Base-by-base conservation (phyloP, 2,113 vertebrate genomes). In the Oreochromis niloticus region DNA sequence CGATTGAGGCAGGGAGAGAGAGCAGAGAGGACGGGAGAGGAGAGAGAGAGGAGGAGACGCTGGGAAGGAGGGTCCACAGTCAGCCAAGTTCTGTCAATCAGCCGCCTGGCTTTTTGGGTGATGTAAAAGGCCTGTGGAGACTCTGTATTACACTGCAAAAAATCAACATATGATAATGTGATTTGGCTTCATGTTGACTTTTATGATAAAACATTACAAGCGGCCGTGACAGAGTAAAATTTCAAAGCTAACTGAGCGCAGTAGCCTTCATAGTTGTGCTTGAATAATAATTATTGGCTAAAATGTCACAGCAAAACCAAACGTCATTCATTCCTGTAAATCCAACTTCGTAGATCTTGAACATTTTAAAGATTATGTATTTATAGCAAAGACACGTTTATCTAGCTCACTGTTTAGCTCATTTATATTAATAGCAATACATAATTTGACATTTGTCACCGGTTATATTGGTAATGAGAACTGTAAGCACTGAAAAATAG, bases 31-130 rank as follows among this genome's bases (percentile, higher is more conserved):
- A 75, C 66, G 39, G 50, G 66, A 71, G 63, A 68, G 66, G 6
- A 22, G 88, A 80, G 84, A 84, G 87, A 83, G 86, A 57, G 92
- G 87, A 71, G 91, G 90, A 88, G 94, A 90, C 78, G 86, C 63
- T 71, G 91, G 87, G 92, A 93, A 95, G 95, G 96, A 96, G 95
- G 94, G 91, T 94, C 94, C 89, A 89, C 84, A 88, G 87, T 71
- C 79, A 93, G 93, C 89, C 90, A 86, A 89, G 54, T 88, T 34
- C 88, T 95, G 96, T 96, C 96, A 96, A 94, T 97, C 96, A 96
- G 63, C 56, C 32, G 39, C 56, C 46, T 39, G 83, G 46, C 71
- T 86, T 56, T 84, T 59, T 56, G 78, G 84, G 81, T 88, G 88
- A 85, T 71, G 59, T n/a, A 13, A 79, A 68, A 80, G 89, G 80